Evolutionary conservation across 1,140 invertebrate species (phyloP).

Genomic region (Acromyrmex heyeri): DNA sequence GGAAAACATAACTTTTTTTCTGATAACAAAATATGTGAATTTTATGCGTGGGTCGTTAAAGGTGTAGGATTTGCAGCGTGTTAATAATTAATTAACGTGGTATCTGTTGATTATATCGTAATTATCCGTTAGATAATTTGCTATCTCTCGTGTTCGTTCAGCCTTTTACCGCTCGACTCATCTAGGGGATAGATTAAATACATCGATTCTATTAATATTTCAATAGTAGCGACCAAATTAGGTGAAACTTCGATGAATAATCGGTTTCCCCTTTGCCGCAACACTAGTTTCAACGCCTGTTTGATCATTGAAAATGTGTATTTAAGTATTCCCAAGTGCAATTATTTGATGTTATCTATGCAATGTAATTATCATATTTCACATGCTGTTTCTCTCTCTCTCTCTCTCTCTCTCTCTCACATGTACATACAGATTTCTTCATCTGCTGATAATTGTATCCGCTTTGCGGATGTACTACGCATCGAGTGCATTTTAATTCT

Average conservation of each 20-base stretch:
- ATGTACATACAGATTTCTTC: background rate
- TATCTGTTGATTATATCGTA: conserved; percentile 17
- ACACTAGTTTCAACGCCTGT: conserved; percentile 39
- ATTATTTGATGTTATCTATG: conserved; percentile 27
- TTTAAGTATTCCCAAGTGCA: conserved; percentile 41
- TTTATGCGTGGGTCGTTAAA: background rate
- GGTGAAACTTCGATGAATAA: conserved; percentile 60
- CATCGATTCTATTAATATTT: conserved; percentile 68
- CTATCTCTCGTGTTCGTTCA: background rate
- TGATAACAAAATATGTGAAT: conserved; percentile 4
- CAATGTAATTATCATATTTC: conserved; percentile 45
- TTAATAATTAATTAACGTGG: conserved; percentile 14
- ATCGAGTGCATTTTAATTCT: background rate
- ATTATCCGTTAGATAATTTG: conserved; percentile 1
- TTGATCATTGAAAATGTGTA: background rate
- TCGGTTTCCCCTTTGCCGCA: conserved; percentile 34
- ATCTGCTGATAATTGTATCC: conserved; percentile 1
- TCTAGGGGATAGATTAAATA: conserved; percentile 52
- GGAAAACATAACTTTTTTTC: background rate
- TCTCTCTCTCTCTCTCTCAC: background rate
- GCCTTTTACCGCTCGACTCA: background rate
- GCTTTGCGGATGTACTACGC: background rate
- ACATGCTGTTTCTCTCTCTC: background rate
- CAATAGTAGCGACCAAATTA: conserved; percentile 61
- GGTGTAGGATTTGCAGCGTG: background rate